Conservation (phyloP, 2,113 vertebrate species). For the Anoura caudifer region DNA sequence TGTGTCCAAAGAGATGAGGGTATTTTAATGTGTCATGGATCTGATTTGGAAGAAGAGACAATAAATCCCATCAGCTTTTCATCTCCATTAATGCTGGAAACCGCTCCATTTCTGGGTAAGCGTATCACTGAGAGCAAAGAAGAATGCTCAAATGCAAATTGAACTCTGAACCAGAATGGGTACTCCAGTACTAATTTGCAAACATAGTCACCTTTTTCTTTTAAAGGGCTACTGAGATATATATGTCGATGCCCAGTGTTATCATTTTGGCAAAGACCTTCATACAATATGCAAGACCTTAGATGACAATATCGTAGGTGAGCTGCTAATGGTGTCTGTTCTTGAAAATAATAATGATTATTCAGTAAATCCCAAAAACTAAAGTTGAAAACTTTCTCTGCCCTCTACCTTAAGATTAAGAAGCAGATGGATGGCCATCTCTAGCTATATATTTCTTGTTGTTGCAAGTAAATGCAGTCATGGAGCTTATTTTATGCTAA, state of each 20-base stretch:
- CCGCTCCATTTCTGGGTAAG: background rate
- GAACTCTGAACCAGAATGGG: constrained; percentile 29
- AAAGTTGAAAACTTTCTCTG: constrained; percentile 64
- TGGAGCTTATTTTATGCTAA: constrained; percentile 78
- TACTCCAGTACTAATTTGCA: constrained; percentile 73
- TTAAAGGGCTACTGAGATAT: constrained; percentile 30
- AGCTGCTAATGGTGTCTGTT: constrained; percentile 25
- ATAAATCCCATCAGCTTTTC: background rate
- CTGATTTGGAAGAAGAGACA: background rate
- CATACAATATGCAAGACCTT: background rate
- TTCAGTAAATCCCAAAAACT: constrained; percentile 30
- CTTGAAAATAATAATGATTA: constrained; percentile 59
- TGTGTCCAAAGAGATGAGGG: background rate
- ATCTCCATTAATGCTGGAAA: background rate
- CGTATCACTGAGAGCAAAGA: background rate
- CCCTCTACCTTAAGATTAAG: constrained; percentile 75
- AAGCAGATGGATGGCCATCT: constrained; percentile 79
- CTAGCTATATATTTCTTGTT: constrained; percentile 58
- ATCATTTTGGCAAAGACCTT: background rate
- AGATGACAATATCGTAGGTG: background rate
- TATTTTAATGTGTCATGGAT: background rate
- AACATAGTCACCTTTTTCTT: constrained; percentile 49
- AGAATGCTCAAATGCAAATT: constrained; percentile 13
- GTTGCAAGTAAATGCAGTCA: constrained; percentile 60
- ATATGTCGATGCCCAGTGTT: constrained; percentile 18